phyloP scores from a whole-genome alignment of 1,140 invertebrate genomes.

The Bombus waltoni region DNA sequence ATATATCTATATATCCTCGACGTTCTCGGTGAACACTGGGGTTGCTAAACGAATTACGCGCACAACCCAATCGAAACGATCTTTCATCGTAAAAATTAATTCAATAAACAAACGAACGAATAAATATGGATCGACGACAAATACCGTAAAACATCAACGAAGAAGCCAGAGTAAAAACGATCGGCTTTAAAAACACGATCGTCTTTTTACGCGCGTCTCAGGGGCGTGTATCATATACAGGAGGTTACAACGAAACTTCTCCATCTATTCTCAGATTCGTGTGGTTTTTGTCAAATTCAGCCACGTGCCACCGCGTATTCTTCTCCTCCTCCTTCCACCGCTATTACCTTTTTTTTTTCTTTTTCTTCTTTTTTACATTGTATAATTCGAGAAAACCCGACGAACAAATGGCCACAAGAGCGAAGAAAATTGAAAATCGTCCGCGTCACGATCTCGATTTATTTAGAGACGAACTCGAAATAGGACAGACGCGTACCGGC shows the following conservation, averaged over 20 bases:
- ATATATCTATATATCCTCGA: constrained; percentile 57
- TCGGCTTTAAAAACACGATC: not conserved
- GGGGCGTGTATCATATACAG: constrained; percentile 15
- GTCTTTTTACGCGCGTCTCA: not conserved
- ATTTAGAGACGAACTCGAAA: not conserved
- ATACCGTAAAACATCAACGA: not conserved
- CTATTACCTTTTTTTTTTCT: not conserved
- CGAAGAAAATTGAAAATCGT: no score
- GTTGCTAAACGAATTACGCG: constrained; percentile 37
- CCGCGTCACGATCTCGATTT: no score
- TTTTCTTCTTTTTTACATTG: not conserved
- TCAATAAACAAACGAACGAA: not conserved
- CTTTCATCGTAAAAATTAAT: not conserved
- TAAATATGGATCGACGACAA: not conserved
- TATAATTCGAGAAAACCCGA: not conserved
- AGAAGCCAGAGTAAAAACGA: not conserved
- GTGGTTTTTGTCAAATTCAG: not conserved
- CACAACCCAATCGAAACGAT: not conserved
- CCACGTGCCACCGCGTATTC: not conserved
- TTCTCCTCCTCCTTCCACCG: not conserved
- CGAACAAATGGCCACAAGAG: no score
- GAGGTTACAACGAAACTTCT: constrained; percentile 21
- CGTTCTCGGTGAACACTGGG: constrained; percentile 59
- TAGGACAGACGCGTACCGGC: not conserved
- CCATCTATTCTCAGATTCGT: not conserved